Conservation (phyloP, 2,113 vertebrate species). For the Myanophis thanlyinensis region DNA sequence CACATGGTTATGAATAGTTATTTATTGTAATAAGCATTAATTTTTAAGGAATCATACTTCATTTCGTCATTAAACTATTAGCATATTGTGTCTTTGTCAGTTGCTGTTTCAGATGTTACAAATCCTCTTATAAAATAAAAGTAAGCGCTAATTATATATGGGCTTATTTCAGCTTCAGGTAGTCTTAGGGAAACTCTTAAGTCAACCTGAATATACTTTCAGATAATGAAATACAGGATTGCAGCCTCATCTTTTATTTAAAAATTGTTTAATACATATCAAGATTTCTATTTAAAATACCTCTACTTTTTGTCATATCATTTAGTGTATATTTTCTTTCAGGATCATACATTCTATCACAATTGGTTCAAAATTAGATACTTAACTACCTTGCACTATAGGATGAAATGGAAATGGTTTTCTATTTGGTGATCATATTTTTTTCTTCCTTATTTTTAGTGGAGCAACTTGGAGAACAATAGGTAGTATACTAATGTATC, state of each 20-base stretch:
- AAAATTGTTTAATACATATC: background rate
- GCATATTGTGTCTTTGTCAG: background rate
- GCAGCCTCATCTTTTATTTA: background rate
- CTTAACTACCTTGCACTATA: background rate
- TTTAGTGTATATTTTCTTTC: background rate
- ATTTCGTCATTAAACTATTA: background rate
- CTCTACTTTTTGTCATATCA: background rate
- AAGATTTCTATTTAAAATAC: background rate
- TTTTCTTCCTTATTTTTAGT: background rate
- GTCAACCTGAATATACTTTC: background rate
- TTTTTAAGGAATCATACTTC: background rate
- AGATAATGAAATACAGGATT: background rate
- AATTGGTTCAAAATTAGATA: background rate
- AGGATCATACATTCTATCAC: background rate
- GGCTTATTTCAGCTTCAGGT: background rate
- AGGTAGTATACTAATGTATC: background rate
- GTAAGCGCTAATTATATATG: background rate
- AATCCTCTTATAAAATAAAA: background rate
- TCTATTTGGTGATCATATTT: background rate
- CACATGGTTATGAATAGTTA: background rate
- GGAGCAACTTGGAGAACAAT: background rate
- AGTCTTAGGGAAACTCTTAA: background rate
- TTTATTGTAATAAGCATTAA: background rate
- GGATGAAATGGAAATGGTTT: background rate
- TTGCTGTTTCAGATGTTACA: background rate